These are phyloP conservation scores for Aphelenchoides fujianensis DNA, from an alignment of 1,140 invertebrate genomes.

Conservation along the genomic window DNA sequence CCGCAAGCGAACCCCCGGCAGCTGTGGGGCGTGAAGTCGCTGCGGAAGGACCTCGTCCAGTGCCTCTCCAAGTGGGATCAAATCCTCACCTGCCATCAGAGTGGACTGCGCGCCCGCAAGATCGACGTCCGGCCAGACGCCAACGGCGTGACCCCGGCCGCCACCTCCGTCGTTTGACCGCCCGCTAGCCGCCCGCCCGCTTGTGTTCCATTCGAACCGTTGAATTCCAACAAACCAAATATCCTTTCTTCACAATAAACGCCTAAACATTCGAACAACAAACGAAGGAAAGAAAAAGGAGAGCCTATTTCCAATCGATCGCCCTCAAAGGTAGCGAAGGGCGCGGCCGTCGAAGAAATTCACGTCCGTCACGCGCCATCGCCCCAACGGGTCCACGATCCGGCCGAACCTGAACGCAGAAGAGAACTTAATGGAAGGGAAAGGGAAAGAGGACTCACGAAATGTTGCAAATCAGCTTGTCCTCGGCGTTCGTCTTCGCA, in stretches of 20 bases:
- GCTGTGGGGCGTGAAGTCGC: slow-evolving; percentile 60
- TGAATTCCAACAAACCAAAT: not conserved
- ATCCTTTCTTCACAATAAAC: not conserved
- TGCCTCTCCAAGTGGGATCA: slow-evolving; percentile 62
- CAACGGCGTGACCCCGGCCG: not conserved
- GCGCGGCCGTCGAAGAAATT: slow-evolving; percentile 14
- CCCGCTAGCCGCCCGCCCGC: not conserved
- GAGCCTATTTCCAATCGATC: not conserved
- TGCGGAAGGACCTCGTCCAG: slow-evolving; percentile 58
- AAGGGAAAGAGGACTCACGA: not conserved
- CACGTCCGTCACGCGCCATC: not conserved
- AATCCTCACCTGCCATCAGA: slow-evolving; percentile 59
- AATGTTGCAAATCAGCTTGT: not conserved
- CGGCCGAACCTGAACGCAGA: not conserved
- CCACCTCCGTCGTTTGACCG: not conserved
- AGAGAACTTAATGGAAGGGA: not conserved
- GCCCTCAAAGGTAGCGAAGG: not conserved
- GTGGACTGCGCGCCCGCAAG: slow-evolving; percentile 58
- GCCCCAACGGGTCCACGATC: not conserved
- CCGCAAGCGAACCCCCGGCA: slow-evolving; percentile 58
- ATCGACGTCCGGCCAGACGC: slow-evolving; percentile 27
- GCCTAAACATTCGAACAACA: not conserved
- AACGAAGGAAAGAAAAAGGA: slow-evolving; percentile 4
- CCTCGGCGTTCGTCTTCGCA: not conserved
- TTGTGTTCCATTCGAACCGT: no score